A percentile compares a stretch with the other conserved stretches of the same genome.
Conservation (phyloP, 2,113 vertebrate species). For the Neolamprologus kungweensis region DNA sequence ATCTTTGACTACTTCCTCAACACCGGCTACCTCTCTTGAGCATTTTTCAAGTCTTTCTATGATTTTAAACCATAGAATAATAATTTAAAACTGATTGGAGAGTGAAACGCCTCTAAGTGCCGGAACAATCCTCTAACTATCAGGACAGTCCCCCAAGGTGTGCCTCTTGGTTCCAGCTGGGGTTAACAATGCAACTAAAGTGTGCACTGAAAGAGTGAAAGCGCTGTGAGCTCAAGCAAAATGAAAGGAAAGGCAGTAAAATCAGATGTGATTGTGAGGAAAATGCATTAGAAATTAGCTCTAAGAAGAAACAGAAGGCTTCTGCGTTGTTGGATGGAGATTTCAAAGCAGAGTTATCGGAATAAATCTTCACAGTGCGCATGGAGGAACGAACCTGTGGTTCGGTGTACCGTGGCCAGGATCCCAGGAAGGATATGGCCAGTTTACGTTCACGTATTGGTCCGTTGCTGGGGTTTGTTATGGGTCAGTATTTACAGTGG, state of each 20-base stretch:
- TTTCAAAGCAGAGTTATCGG: background rate
- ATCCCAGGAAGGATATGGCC: background rate
- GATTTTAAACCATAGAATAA: background rate
- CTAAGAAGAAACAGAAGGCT: background rate
- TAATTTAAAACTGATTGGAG: background rate
- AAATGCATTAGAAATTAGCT: background rate
- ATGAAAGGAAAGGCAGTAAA: background rate
- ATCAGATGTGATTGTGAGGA: constrained; percentile 1
- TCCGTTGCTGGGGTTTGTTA: background rate
- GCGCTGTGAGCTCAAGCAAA: background rate
- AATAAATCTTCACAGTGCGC: constrained; percentile 54
- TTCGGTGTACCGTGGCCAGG: background rate
- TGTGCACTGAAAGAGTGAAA: background rate
- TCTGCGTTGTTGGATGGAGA: background rate
- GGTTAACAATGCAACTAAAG: background rate
- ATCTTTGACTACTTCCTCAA: background rate
- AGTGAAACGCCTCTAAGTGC: background rate
- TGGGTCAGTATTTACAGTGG: constrained; percentile 20
- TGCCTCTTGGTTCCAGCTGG: background rate
- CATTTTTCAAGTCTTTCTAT: background rate
- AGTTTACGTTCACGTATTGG: background rate
- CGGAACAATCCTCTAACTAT: background rate
- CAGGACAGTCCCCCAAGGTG: background rate
- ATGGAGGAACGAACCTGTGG: constrained; percentile 19
- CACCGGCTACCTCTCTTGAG: background rate